phyloP scores from a whole-genome alignment of 2,888 invertebrate genomes.

The Therioaphis trifolii region DNA sequence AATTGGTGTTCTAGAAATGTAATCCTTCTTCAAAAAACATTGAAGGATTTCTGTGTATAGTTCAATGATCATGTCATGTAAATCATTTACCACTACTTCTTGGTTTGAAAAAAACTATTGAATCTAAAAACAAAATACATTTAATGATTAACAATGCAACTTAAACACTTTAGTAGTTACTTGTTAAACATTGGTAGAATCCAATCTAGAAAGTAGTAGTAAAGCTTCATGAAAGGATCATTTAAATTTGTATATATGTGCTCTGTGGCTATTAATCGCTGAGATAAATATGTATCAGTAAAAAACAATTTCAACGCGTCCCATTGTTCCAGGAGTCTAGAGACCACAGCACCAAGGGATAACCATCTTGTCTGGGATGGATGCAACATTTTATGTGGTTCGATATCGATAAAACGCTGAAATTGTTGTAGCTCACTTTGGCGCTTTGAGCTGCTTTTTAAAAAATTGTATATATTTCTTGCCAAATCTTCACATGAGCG shows the following conservation, averaged over 20 bases:
- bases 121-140: neutral
- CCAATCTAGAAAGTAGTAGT: conserved; percentile 6
- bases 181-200: conserved; percentile 23
- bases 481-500: conserved; percentile 67
- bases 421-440: conserved; percentile 12
- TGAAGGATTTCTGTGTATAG: conserved; percentile 20
- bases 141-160: neutral
- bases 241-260: neutral
- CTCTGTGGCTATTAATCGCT: neutral
- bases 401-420: conserved; percentile 64
- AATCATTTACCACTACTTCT: neutral
- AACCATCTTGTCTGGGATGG: conserved; percentile 67
- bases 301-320: conserved; percentile 63
- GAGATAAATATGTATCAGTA: neutral
- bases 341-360: conserved; percentile 50
- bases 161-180: neutral
- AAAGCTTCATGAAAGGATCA: conserved; percentile 30
- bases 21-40: conserved; percentile 17
- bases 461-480: conserved; percentile 66
- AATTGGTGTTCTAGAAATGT: conserved; percentile 8
- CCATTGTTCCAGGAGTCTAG: conserved; percentile 61
- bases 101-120: conserved; percentile 29
- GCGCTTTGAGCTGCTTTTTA: too few species aligned
- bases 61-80: neutral
- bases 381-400: conserved; percentile 66